Evolutionary conservation across 2,888 invertebrate species (phyloP).

Genomic region (Nipponacmea schrenckii): DNA sequence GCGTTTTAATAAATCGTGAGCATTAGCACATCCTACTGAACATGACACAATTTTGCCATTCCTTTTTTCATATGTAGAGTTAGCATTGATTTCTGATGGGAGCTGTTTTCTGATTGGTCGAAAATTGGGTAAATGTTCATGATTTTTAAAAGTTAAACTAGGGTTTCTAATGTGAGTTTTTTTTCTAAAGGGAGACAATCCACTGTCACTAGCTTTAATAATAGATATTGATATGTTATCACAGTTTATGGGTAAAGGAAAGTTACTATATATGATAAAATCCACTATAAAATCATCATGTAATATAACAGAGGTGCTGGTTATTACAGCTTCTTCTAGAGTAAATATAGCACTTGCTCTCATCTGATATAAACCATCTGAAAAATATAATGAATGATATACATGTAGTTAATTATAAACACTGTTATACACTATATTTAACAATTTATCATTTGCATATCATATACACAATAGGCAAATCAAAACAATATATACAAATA

Average conservation of each 20-base stretch:
- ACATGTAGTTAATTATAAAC: too few species aligned
- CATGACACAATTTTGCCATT: conserved; percentile 38
- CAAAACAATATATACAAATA: too few species aligned
- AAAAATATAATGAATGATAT: background rate
- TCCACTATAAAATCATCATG: conserved; percentile 30
- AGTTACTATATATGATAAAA: conserved; percentile 27
- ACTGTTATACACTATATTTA: too few species aligned
- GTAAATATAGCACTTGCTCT: conserved; percentile 40
- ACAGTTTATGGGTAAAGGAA: conserved; percentile 31
- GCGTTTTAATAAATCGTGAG: conserved; percentile 51
- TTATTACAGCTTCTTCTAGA: conserved; percentile 29
- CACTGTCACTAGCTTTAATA: background rate
- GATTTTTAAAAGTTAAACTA: conserved; percentile 46
- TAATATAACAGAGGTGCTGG: conserved; percentile 19
- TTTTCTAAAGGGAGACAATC: background rate
- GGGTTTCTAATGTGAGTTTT: conserved; percentile 20
- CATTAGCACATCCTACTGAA: conserved; percentile 51
- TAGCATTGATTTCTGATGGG: conserved; percentile 41
- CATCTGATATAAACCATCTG: conserved; percentile 22
- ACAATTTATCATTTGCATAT: too few species aligned
- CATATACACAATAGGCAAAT: too few species aligned
- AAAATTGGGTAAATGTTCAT: conserved; percentile 47
- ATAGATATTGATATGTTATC: conserved; percentile 25
- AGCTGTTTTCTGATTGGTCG: conserved; percentile 39
- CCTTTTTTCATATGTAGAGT: conserved; percentile 42